Conservation (phyloP, 1,140 invertebrate species). For the Schlechtendalia chinensis region DNA sequence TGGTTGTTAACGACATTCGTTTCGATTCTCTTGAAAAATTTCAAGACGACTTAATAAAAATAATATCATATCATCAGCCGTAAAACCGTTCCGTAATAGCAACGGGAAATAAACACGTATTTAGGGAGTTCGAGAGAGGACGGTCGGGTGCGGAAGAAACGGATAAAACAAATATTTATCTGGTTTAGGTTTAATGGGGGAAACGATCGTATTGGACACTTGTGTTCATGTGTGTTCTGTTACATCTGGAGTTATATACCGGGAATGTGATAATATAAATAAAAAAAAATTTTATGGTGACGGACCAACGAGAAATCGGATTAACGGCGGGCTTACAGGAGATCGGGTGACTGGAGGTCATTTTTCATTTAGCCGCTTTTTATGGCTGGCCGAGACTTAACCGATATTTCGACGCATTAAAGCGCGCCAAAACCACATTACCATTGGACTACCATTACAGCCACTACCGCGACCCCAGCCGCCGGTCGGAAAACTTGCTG, state of each 20-base stretch:
- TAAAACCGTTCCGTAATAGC: constrained; percentile 28
- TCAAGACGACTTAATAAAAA: constrained; percentile 25
- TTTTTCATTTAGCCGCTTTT: constrained; percentile 45
- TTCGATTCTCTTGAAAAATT: constrained; percentile 29
- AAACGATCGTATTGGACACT: constrained; percentile 9
- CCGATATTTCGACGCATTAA: constrained; percentile 48
- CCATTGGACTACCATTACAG: constrained; percentile 8
- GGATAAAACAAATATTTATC: constrained; percentile 24
- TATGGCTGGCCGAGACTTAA: constrained; percentile 40
- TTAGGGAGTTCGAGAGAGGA: no score
- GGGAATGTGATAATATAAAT: constrained; percentile 19
- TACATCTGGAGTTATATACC: not conserved
- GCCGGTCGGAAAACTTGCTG: constrained; percentile 18
- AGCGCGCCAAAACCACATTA: constrained; percentile 18
- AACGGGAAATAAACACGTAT: constrained; percentile 22
- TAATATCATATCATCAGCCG: constrained; percentile 25
- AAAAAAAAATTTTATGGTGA: constrained; percentile 27
- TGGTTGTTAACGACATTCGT: constrained; percentile 12
- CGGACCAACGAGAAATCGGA: constrained; percentile 42
- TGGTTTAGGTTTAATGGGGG: constrained; percentile 5
- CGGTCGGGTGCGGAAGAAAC: not conserved
- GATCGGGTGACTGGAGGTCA: constrained; percentile 24
- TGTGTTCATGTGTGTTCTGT: not conserved
- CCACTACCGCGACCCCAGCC: not conserved
- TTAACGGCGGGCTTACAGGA: constrained; percentile 17